Evolutionary conservation across 2,797 vertebrate species (phyloP).

Genomic region (Tragopan temminckii): DNA sequence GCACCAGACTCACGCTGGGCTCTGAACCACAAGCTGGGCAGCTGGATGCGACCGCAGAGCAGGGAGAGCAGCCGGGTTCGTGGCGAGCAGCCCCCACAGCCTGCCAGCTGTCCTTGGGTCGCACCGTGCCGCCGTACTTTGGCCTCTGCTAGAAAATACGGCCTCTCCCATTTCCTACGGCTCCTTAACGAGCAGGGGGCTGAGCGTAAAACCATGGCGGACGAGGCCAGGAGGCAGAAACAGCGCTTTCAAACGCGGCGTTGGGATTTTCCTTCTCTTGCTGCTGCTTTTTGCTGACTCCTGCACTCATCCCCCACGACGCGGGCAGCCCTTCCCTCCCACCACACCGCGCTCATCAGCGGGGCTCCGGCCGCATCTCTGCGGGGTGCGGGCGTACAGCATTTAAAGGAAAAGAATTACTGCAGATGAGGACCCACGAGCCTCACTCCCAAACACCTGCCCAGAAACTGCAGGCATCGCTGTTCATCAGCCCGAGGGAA

Average conservation of each 20-base stretch:
- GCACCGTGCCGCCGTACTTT: not conserved
- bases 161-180: not conserved
- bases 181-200: not conserved
- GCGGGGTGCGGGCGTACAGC: fast-evolving
- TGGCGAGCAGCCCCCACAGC: not conserved
- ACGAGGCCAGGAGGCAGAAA: not conserved
- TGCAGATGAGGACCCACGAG: fast-evolving
- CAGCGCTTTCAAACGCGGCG: not conserved
- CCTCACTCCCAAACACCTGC: not conserved
- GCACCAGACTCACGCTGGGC: not conserved
- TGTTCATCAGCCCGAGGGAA: not conserved
- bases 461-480: too few relatives aligned
- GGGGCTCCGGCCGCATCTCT: not conserved
- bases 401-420: fast-evolving
- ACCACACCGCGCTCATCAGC: not conserved
- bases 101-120: not conserved
- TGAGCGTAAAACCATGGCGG: not conserved
- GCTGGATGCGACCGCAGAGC: fast-evolving
- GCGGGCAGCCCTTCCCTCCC: not conserved
- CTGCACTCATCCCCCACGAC: not conserved
- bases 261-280: not conserved
- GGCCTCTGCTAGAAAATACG: not conserved
- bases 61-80: fast-evolving
- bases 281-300: not conserved
- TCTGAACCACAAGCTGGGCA: not conserved